Evolutionary conservation across 2,888 invertebrate species (phyloP), one percentile per base, ranked within the genome.

Genomic region (Epinotia brunnichana): DNA sequence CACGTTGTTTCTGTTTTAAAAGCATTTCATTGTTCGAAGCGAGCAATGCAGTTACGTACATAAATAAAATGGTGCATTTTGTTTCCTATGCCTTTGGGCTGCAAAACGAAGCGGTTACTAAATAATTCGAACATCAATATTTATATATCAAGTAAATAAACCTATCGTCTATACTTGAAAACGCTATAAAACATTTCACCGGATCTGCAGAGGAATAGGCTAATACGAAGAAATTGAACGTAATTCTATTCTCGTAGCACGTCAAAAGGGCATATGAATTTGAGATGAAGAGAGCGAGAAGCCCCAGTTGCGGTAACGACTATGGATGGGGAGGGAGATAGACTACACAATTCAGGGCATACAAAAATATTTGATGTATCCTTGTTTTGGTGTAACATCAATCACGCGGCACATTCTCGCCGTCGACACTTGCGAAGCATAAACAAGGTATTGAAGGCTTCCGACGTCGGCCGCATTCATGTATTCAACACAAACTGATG

Each of bases 11-110:
- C 86, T 88, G 87, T 90, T 91, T 91, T 91, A 91, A 92, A 91
- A 92, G 91, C 92, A 87, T 91, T 92, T 89, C 90, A 90, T 91
- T 91, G 92, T 92, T 90, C 89, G 85, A 86, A 87, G 83, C 85
- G 86, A 85, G 87, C 87, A 87, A 88, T 80, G 87, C 86, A 85
- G 88, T 89, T 89, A 89, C 86, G 88, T 77, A 80, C 87, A 88
- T 90, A 88, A 91, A 91, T 90, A 86, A 88, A 90, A 90, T 87
- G 84, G 85, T 87, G 89, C 88, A 90, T 89, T 90, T 85, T 83
- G 85, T 84, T 87, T 88, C 86, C 90, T 87, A 84, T 82, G 90
- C 91, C 90, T 88, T n/a, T 88, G 86, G 89, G 89, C 87, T 85
- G 85, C 85, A 85, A 87, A 79, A 89, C 88, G 87, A 90, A 91